Evolutionary conservation across 2,888 invertebrate genomes (phyloP), one percentile per base, ranked within the genome.

Genomic region (Agriopis aurantiaria): DNA sequence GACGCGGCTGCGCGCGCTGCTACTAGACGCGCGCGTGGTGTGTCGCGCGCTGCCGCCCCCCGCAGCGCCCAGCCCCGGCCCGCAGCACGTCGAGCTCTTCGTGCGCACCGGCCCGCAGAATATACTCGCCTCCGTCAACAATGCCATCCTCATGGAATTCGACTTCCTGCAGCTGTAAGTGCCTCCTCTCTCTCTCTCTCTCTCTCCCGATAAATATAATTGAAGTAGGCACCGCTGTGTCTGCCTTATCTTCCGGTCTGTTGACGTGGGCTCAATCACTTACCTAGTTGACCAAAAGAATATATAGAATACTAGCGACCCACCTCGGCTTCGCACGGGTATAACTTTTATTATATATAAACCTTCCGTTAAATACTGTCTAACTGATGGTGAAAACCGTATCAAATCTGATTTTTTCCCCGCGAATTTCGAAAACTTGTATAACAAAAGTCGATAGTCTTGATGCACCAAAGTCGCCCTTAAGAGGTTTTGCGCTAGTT

Each of bases 41-140:
- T 92, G 87, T 83, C 93, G 92, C 82, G 89, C 89, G 62, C 80
- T 86, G 79, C 85, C 86, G 70, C 60, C 80, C 60, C 65, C 75
- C 70, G 69, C 66, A 58, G 79, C 76, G 82, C 80, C 60, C 71
- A 79, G 82, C 53, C 80, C 82, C 33, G 65, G 87, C 84, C 76
- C 88, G 86, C 95, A 95, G 8, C 81, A 95, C 68, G 96, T 97
- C 0, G 97, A 96, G 82, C 95, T 97, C 64, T 97, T 96, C 88
- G 96, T 96, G 80, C 95, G 97, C 80, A 93, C 95, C 63, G 95
- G 95, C 71, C 95, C 95, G 14, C 95, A 95, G 76, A 95, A 95
- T 79, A 94, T 95, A 46, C 91, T 97, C 72, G 96, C 95, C 79
- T 96, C 96, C 68, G 95, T 97, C 71, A 97, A 97, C 87, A 96